Base-by-base conservation (phyloP, 2,113 vertebrate genomes). In the Caretta caretta region DNA sequence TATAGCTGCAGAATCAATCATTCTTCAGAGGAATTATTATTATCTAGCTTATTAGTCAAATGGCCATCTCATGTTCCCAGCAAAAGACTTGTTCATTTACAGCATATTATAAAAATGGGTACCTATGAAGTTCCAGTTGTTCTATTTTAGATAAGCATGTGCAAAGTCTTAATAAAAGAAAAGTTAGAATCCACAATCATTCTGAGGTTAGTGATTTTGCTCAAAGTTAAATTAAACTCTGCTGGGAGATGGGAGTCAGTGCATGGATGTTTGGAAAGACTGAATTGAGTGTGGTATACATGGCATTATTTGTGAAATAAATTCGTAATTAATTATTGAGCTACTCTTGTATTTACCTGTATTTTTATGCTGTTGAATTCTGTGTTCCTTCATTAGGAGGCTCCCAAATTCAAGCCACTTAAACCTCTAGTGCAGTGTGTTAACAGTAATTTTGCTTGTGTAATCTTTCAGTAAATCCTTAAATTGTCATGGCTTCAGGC, bases 101-200 rank as follows among this genome's bases (percentile, higher is more conserved):
- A 65, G 6, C 20, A n/a, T 57, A 7, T 82, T 82, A 75, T 90
- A 29, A 84, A 92, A 94, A 92, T 46, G 11, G 1, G 14, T 90
- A 38, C 53, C 31, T 80, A 69, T 89, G 80, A 75, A 51, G 50
- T 93, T 93, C 53, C 5, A 46, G 6, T 85, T 92, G 54, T 83
- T 90, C 65, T 85, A 35, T 86, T 94, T 96, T 81, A 93, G 50
- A 57, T 87, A 83, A 90, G 25, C 17, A 83, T 85, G 56, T 90
- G 76, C 16, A 53, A 92, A 89, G 2, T 79, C 38, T 69, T 92
- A 94, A 83, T 89, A 84, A 72, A 83, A 92, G 10, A 79, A 69
- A n/a, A 65, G 46, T 79, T 35, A 94, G 14, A 75, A 2, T 24
- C 87, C 62, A 42, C 4, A 84, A 17, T 83, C 4, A 78, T 83